Conservation (phyloP, 1,140 invertebrate species). For the Drosophila willistoni region DNA sequence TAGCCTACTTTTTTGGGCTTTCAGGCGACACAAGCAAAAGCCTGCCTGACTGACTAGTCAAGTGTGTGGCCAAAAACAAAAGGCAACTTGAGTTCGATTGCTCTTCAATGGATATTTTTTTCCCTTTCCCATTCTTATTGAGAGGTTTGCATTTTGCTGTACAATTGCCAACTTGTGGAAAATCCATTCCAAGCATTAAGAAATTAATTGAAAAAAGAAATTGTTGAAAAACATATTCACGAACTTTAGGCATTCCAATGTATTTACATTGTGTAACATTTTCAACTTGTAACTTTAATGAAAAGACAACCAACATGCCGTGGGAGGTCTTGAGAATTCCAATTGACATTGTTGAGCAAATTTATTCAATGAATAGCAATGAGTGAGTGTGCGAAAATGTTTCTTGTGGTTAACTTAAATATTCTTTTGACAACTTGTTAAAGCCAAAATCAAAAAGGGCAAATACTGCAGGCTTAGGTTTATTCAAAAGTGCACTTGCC, state of each 20-base stretch:
- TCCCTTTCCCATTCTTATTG: neutral
- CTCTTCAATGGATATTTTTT: constrained; percentile 18
- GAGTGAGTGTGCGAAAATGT: neutral
- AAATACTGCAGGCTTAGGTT: too few species aligned
- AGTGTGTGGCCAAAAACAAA: constrained; percentile 31
- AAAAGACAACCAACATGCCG: too few species aligned
- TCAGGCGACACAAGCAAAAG: constrained; percentile 27
- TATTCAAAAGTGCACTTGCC: too few species aligned
- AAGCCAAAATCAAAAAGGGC: too few species aligned
- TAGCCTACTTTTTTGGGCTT: constrained; percentile 35
- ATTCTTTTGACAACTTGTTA: neutral
- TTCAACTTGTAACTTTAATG: too few species aligned
- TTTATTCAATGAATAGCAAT: constrained; percentile 3
- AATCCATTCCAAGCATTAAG: neutral
- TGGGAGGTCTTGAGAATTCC: too few species aligned
- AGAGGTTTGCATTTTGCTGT: constrained; percentile 6
- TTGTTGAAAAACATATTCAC: neutral
- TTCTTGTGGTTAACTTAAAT: neutral
- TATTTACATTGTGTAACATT: too few species aligned
- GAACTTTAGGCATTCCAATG: too few species aligned
- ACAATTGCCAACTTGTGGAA: neutral
- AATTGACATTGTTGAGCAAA: neutral
- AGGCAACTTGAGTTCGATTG: constrained; percentile 29
- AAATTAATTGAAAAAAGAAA: neutral
- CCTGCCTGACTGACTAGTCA: neutral